These are phyloP conservation scores for Lumbricus terrestris DNA, from an alignment of 2,888 invertebrate genomes.

Conservation along the genomic window DNA sequence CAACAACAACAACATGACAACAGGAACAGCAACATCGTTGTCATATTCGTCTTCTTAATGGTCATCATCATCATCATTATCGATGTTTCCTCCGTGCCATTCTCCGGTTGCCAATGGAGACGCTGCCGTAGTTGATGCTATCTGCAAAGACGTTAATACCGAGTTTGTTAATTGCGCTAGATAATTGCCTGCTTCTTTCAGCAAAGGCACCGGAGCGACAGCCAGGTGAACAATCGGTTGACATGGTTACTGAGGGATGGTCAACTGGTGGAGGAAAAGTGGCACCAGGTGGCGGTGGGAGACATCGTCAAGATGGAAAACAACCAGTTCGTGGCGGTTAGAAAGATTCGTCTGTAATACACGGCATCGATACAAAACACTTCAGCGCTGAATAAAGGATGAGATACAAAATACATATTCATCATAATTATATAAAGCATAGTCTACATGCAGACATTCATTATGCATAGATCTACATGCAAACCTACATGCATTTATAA, in stretches of 20 bases:
- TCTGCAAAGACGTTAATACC: not conserved
- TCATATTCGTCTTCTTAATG: not conserved
- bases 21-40: not conserved
- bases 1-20: not conserved
- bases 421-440: too few relatives aligned
- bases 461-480: too few relatives aligned
- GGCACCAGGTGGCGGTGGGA: slow-evolving; percentile 82
- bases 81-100: too few relatives aligned
- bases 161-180: slow-evolving; percentile 55
- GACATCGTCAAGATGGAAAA: slow-evolving; percentile 98
- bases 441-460: too few relatives aligned
- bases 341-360: not conserved
- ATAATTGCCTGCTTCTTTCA: slow-evolving; percentile 86
- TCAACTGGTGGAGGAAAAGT: slow-evolving; percentile 52
- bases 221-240: slow-evolving; percentile 88
- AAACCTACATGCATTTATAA: not conserved
- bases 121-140: not conserved
- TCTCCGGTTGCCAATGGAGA: not conserved
- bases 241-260: slow-evolving; percentile 73
- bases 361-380: not conserved
- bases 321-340: slow-evolving; percentile 93
- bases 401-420: not conserved
- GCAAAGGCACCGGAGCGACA: slow-evolving; percentile 98
- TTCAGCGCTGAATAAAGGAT: not conserved
- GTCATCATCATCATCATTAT: not conserved